A percentile compares a stretch with the other conserved stretches of the same genome.
Conservation (phyloP, 2,888 invertebrate species). For the Clanis bilineata region DNA sequence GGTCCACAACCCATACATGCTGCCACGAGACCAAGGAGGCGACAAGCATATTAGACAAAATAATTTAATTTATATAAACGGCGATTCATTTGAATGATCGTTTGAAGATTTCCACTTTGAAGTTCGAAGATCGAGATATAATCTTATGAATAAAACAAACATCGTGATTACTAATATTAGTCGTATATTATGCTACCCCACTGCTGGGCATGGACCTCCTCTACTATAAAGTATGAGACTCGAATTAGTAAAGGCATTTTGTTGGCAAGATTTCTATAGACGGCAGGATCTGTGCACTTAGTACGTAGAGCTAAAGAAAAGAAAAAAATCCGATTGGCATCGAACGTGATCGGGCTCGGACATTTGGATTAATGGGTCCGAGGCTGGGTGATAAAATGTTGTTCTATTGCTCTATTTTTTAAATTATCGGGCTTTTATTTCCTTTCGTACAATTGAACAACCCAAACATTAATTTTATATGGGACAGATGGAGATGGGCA, state of each 20-base stretch:
- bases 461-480: background rate
- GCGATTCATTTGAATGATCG: background rate
- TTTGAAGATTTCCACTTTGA: background rate
- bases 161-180: background rate
- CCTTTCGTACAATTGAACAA: background rate
- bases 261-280: constrained; percentile 25
- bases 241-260: constrained; percentile 27
- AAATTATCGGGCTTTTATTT: constrained; percentile 9
- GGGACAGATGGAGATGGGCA: no score
- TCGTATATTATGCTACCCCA: no score
- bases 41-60: no score
- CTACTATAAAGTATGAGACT: constrained; percentile 15
- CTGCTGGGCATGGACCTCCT: no score
- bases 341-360: constrained; percentile 42
- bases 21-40: no score
- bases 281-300: constrained; percentile 10
- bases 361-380: constrained; percentile 49
- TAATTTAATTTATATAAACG: background rate
- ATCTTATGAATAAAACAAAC: background rate
- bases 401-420: constrained; percentile 39
- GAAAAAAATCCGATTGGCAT: constrained; percentile 41
- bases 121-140: background rate
- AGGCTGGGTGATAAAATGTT: constrained; percentile 36
- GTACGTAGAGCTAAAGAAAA: constrained; percentile 21
- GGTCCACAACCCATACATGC: no score